phyloP scores from a whole-genome alignment of 2,113 vertebrate species.

The Chaetops frenatus region DNA sequence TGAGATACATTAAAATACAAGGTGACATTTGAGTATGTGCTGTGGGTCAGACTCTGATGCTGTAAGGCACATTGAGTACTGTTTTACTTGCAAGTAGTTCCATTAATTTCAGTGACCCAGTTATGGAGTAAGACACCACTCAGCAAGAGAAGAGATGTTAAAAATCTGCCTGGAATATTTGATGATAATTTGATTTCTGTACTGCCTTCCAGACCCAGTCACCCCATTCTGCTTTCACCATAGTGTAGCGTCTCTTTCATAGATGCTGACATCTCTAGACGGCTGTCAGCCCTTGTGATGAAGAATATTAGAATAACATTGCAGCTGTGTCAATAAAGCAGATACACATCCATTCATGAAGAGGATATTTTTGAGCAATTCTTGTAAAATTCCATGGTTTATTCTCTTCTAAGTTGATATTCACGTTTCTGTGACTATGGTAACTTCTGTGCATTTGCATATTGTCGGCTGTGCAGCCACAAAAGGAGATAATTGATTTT shows the following conservation, averaged over 20 bases:
- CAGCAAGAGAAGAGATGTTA: conserved; percentile 8
- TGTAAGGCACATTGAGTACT: neutral
- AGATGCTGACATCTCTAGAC: conserved; percentile 21
- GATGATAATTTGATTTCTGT: conserved; percentile 41
- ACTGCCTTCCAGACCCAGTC: neutral
- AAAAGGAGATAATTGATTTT: conserved; percentile 66
- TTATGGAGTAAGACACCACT: neutral
- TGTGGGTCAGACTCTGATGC: conserved; percentile 14
- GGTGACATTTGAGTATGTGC: conserved; percentile 48
- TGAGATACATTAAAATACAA: conserved; percentile 35
- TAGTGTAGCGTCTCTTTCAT: neutral
- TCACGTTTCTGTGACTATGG: conserved; percentile 34
- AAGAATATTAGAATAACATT: neutral
- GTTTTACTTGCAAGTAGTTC: conserved; percentile 35
- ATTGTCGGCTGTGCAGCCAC: conserved; percentile 20
- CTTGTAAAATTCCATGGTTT: neutral
- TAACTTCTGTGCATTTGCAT: conserved; percentile 52
- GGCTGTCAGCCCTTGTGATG: conserved; percentile 14
- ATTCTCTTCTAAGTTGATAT: neutral
- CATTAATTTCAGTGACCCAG: conserved; percentile 55
- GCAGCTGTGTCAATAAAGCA: conserved; percentile 2
- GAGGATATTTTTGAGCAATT: neutral
- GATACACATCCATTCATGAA: neutral
- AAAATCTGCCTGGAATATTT: conserved; percentile 26
- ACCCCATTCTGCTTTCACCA: neutral